Base-by-base conservation (phyloP, 53 echinoderm and acorn worm genomes). In the Holothuria scabra region DNA sequence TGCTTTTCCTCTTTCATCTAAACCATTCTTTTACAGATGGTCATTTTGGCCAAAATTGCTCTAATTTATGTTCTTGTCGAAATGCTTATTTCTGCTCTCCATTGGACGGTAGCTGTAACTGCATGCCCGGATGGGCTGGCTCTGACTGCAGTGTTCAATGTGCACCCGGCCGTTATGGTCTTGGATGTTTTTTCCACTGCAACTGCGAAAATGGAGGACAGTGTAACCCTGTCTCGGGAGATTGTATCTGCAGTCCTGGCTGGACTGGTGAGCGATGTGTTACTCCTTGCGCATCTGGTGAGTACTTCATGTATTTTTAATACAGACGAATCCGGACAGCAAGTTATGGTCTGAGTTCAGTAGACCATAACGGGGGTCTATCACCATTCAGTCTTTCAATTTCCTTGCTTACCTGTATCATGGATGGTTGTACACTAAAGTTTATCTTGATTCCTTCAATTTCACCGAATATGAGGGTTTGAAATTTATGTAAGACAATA, bases 121-220 rank as follows among this genome's bases (percentile, higher is more conserved):
- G 97, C 37, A 61, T 55, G 23, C 86, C 88, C 8, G 97, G 97
- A 14, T 97, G 92, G 93, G 86, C 29, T 41, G 97, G 97, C 22
- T 35, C 60, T 21, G 56, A 64, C 20, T 97, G 97, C 65, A 81
- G 59, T 12, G 67, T 57, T 8, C 78, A 84, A 23, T 97, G 97
- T 85, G 71, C 21, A 30, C 82, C 83, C 28, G 94, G 90, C 8
- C 90, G 80, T 52, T 97, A 84, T 74, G 94, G 94, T 13, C 25
- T 68, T 28, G 74, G 76, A 49, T 93, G 97, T 56, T 46, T 56
- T 37, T 65, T 70, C 16, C 12, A 33, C 20, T 94, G 94, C 80
- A 46, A 41, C 2, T 94, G 93, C 65, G 74, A 60, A 30, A 91
- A 91, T 81, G 90, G 76, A 9, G 96, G 85, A 31, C 65, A 21